These are phyloP conservation scores for Chelonus formosanus DNA, from an alignment of 2,888 invertebrate species.

Conservation along the genomic window DNA sequence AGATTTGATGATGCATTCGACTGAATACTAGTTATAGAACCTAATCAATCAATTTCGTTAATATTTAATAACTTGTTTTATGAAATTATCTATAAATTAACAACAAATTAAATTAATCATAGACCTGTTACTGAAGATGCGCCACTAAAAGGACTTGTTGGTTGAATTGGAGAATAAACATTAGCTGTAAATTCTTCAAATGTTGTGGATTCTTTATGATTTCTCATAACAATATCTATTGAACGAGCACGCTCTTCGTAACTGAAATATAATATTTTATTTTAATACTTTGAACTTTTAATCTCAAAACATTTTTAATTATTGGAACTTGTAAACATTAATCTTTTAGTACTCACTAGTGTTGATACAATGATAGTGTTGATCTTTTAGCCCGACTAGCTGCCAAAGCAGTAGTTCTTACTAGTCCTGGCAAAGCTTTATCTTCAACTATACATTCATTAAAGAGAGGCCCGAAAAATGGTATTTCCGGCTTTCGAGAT, in stretches of 20 bases:
- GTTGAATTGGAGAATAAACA: slow-evolving; percentile 75
- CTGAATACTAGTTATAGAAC: slow-evolving; percentile 61
- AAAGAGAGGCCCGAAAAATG: slow-evolving; percentile 95
- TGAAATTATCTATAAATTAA: too few species aligned
- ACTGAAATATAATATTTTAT: slow-evolving; percentile 66
- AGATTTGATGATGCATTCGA: slow-evolving; percentile 68
- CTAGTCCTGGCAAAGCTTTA: slow-evolving; percentile 81
- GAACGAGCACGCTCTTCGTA: slow-evolving; percentile 90
- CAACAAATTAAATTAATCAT: too few species aligned
- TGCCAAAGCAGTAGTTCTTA: slow-evolving; percentile 88
- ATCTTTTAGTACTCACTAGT: slow-evolving; percentile 74
- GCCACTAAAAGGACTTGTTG: slow-evolving; percentile 67
- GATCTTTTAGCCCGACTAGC: slow-evolving; percentile 92
- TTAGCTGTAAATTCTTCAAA: slow-evolving; percentile 88
- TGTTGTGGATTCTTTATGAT: slow-evolving; percentile 86
- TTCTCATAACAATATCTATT: slow-evolving; percentile 83
- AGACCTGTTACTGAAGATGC: slow-evolving; percentile 60
- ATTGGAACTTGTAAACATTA: background rate
- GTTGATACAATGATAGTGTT: slow-evolving; percentile 88
- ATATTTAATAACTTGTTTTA: too few species aligned
- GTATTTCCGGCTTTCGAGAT: slow-evolving; percentile 73
- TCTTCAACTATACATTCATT: slow-evolving; percentile 87
- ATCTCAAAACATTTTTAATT: too few species aligned
- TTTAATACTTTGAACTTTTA: too few species aligned
- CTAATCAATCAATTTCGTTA: slow-evolving; percentile 1